Base-by-base conservation (phyloP, 2,797 vertebrate genomes). In the Rhynchotus rufescens region DNA sequence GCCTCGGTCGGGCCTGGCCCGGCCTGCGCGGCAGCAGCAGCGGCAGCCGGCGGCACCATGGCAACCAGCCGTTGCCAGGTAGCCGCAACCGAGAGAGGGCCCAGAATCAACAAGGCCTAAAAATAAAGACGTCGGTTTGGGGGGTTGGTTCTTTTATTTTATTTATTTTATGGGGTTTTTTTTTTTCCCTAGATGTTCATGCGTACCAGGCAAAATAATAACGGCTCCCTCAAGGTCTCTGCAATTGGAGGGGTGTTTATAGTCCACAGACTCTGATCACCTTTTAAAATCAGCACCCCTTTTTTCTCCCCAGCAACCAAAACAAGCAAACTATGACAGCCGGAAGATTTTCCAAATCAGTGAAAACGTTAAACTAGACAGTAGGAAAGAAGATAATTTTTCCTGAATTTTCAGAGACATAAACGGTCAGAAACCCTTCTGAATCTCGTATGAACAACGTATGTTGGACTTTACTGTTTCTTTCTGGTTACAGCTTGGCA, bases 21-120 rank as follows among this genome's bases (percentile, higher is more conserved):
- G 36, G 36, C 36, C 42, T 14, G 42, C 42, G 42, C 42, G 9
- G 42, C 42, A 42, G 15, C 83, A 72, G 57, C 96, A 10, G 96
- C 96, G 94, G 97, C 98, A 96, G 95, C 80, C 4, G 89, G 92
- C 5, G 97, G 98, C 97, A 97, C 96, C 97, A 98, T 98, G 98
- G 97, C 96, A 95, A 98, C 96, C 92, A 88, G 95, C 97, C 97
- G 98, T 98, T 98, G 98, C 98, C 98, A 98, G 98, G 98, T 98
- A 98, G 97, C 98, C 12, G 79, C 83, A 96, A 97, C 92, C 75
- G 91, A 92, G 95, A 93, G 97, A 95, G 97, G 97, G 87, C 96
- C 96, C 95, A 97, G 96, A 98, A 98, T 98, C 95, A 97, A 96
- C 95, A 96, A 97, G 96, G 97, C 97, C 98, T 98, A 98, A 98